Base-by-base conservation (phyloP, 2,113 vertebrate genomes). In the Zosterops borbonicus region DNA sequence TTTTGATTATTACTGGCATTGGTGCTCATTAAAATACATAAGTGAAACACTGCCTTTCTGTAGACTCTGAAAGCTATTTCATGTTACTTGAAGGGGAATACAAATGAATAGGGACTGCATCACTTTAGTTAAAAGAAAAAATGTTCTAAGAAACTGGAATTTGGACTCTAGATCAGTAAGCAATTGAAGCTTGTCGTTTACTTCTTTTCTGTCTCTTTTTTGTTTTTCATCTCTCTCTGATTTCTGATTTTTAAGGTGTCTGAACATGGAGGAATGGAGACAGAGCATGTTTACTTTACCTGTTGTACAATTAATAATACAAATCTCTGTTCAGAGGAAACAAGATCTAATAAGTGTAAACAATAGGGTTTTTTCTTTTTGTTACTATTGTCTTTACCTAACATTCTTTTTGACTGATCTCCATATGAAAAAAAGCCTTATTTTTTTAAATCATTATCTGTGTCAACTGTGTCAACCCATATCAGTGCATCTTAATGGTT, bases 1-100 rank as follows among this genome's bases (percentile, higher is more conserved):
- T 97, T 98, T 95, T 98, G 97, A 98, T 98, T 98, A 98, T 98
- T 98, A 97, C 95, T 97, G 98, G 98, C 98, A 98, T 96, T 87
- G 96, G 96, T 97, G 97, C 98, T 99, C 98, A 98, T 99, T 99
- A 99, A 98, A 96, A 98, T 98, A 98, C 98, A 98, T 97, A 97
- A 98, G 97, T 98, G 97, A 98, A 98, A 98, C 95, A 96, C 94
- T 95, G 97, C 96, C 97, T 98, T 98, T 96, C 97, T 98, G 97
- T 97, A 98, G 98, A 96, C 94, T 97, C 97, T 98, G 98, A 99
- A 98, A 98, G 98, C 98, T 98, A 98, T 98, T 98, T 98, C 97
- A 97, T 98, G 98, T 98, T 98, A 98, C 97, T 98, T 98, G 97
- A 96, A 96, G 97, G 97, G 80, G 97, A 98, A 98, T 95, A 95